Base-by-base conservation (phyloP, 2,888 invertebrate genomes). In the Epistrophella euchroma region DNA sequence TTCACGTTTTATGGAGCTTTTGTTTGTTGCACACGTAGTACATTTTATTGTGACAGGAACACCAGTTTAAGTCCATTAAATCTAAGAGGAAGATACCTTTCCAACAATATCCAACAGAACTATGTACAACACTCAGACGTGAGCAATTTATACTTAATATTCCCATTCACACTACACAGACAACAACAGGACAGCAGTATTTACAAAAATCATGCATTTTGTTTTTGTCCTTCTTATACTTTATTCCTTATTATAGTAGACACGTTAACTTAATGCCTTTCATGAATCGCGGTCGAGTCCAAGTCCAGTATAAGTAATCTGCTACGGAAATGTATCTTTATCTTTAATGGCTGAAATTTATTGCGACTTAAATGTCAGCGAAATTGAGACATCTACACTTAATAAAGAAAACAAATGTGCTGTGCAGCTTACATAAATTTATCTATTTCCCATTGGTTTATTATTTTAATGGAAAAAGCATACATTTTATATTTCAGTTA, bases 31-130 rank as follows among this genome's bases (percentile, higher is more conserved):
- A 79, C 84, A 84, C 85, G 85, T 85, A 80, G 80, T 80, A 76
- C 58, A 76, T 85, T 85, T 85, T 80, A 85, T 85, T 85, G 80
- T 76, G 80, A 81, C 85, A 85, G 76, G 66, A 80, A 85, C 80
- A 81, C 80, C 80, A 80, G 71, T 85, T 85, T 76, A 85, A 85
- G 85, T 85, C 80, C 76, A 85, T 85, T 85, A 80, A 85, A 85
- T 68, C 66, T 50, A 83, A 70, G 28, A 60, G 47, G 70, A 74
- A 71, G 70, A 55, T 22, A 45, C 37, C 68, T 37, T 68, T 22
- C 50, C 7, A n/a, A 1, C 22, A 47, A 22, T 35, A 68, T 43
- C 56, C 28, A 55, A 35, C 43, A 32, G 17, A 45, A 64, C 45
- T 28, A 45, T 40, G 5, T 52, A 47, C 50, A 64, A 79, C 50